Conservation (phyloP, 2,797 vertebrate genomes). For the Tenualosa ilisha region DNA sequence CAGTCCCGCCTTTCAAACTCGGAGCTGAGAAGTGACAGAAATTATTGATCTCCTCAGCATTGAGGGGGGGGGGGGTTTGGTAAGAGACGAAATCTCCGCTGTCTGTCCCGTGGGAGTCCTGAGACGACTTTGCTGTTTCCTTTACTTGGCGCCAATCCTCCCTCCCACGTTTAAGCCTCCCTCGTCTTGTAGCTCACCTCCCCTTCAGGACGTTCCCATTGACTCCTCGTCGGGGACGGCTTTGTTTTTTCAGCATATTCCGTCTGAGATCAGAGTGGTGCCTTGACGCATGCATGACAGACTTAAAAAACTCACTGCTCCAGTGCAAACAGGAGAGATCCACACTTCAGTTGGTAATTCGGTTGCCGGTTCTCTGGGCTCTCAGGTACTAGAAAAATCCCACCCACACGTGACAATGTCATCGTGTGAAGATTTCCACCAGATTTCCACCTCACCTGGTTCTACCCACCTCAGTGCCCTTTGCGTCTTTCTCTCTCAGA, state of each 20-base stretch:
- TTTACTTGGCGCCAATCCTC: slow-evolving; percentile 50
- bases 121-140: slow-evolving; percentile 64
- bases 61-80: slow-evolving; percentile 43
- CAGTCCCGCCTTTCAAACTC: slow-evolving; percentile 74
- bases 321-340: not conserved
- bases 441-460: not conserved
- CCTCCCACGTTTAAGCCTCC: slow-evolving; percentile 27
- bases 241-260: not conserved
- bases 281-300: slow-evolving; percentile 10
- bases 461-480: not conserved
- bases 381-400: not conserved
- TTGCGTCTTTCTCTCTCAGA: not conserved
- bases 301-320: not conserved
- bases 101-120: slow-evolving; percentile 64
- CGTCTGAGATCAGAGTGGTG: not conserved
- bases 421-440: not conserved
- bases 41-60: slow-evolving; percentile 68
- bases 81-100: slow-evolving; percentile 56
- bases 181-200: not conserved
- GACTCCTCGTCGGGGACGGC: not conserved
- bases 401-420: not conserved
- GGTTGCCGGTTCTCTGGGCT: not conserved
- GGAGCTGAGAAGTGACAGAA: slow-evolving; percentile 72
- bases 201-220: slow-evolving; percentile 11
- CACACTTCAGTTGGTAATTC: not conserved